phyloP scores from a whole-genome alignment of 2,888 invertebrate species.

The Ochropleura plecta region DNA sequence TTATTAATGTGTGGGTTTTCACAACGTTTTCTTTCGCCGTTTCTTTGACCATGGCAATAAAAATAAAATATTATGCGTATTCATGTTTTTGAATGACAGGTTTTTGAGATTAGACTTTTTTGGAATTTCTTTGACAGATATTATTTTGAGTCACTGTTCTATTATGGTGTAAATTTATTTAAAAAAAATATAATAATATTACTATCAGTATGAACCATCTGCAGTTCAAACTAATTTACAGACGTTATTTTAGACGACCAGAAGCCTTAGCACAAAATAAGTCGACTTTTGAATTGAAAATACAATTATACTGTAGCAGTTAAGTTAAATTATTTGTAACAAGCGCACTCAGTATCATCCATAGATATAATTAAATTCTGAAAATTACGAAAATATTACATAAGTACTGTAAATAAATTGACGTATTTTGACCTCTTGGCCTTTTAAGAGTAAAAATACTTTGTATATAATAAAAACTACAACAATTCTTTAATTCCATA shows the following conservation, averaged over 20 bases:
- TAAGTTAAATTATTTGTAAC: no score
- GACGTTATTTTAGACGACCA: no score
- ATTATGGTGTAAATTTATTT: background rate
- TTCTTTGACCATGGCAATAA: conserved; percentile 42
- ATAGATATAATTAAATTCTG: no score
- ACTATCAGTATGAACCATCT: no score
- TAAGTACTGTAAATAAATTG: no score
- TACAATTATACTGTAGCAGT: no score
- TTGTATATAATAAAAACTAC: background rate
- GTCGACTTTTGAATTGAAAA: no score
- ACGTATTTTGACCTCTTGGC: background rate
- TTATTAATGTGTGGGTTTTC: conserved; percentile 64
- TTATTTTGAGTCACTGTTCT: background rate
- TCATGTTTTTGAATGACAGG: conserved; percentile 22
- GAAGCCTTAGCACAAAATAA: no score
- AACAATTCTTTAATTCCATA: background rate
- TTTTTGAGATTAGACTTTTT: conserved; percentile 2
- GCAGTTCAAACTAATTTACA: no score
- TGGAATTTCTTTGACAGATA: background rate
- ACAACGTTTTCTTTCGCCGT: conserved; percentile 52
- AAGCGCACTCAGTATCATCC: no score
- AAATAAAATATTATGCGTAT: conserved; percentile 52
- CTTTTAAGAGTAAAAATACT: background rate
- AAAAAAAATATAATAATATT: no score
- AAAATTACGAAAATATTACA: no score